Evolutionary conservation across 2,797 vertebrate genomes (phyloP), one percentile per base, ranked within the genome.

Genomic region (Pantherophis alleghaniensis): DNA sequence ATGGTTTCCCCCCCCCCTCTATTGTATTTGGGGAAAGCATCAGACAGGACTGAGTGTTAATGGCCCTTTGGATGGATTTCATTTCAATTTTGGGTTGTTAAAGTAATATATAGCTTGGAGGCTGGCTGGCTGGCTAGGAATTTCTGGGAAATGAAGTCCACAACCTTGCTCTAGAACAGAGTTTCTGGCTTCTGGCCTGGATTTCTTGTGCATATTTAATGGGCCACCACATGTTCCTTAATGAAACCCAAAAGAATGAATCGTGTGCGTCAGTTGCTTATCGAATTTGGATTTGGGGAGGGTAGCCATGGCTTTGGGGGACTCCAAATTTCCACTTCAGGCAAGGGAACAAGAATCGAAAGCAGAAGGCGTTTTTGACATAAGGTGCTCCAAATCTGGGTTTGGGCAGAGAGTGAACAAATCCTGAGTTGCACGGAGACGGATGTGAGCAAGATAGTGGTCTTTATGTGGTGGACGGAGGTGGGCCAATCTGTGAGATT

Each of bases 381-480:
- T 69, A 86, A 93, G 94, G 94, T 10, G 47, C 22, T 89, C 92
- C 56, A 90, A 91, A 95, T 79, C 87, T 60, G 55, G 42, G 87
- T 88, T 89, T 42, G 53, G 47, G 26, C 13, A 14, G 10, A 11
- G 26, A 53, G 61, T 10, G 28, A 53, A 69, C 37, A 3, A 55
- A 42, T 56, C 26, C 6, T 47, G 66, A 24, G 42, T 61, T 53
- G 57, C 42, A 37, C 60, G 4, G 7, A n/a, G 86, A 22, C 91
- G 79, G 79, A 32, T 89, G 92, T 92, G 91, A 91, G 42, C 37
- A 32, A 10, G 87, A 96, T 24, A 12, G 74, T 89, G 90, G 22
- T 89, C 47, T 86, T 94, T 92, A 95, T 79, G n/a, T 14, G 18
- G 28, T 2, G 2, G 26, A 59, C 2, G 7, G 86, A 55, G 79